Evolutionary conservation across 2,797 vertebrate genomes (phyloP).

Genomic region (Macropodus opercularis): DNA sequence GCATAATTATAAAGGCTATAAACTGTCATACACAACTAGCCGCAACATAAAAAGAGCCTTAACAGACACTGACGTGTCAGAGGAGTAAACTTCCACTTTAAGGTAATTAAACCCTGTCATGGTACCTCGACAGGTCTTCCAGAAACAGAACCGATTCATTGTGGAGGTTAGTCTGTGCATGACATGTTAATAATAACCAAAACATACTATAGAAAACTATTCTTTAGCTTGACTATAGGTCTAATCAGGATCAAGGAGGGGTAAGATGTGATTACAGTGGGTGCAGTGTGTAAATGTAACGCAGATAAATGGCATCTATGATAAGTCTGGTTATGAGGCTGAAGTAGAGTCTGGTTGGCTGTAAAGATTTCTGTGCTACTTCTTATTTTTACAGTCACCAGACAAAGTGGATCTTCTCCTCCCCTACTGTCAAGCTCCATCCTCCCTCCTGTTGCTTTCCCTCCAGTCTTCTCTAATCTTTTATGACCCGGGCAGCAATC

Average conservation of each 20-base stretch:
- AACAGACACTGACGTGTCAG: no score
- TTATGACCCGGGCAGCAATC: conserved; percentile 45
- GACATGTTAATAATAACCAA: no score
- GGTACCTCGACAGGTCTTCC: no score
- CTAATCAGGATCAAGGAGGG: no score
- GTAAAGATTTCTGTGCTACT: conserved; percentile 44
- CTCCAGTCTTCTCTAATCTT: conserved; percentile 25
- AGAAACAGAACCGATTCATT: no score
- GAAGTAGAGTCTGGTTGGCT: conserved; percentile 31
- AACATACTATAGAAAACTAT: no score
- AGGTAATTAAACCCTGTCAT: no score
- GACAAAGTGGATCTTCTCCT: conserved; percentile 32
- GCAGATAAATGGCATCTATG: conserved; percentile 3
- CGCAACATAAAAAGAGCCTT: no score
- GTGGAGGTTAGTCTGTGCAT: no score
- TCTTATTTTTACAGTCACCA: conserved; percentile 55
- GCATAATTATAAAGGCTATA: conserved; percentile 1
- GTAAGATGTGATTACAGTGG: neutral
- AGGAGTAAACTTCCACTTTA: no score
- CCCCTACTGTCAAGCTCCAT: conserved; percentile 6
- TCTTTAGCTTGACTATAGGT: no score
- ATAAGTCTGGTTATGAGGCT: conserved; percentile 2
- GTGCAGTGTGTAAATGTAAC: neutral
- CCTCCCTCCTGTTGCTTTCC: neutral
- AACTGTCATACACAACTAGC: no score